phyloP scores from a whole-genome alignment of 2,797 vertebrate genomes.

The Protosalanx chinensis region DNA sequence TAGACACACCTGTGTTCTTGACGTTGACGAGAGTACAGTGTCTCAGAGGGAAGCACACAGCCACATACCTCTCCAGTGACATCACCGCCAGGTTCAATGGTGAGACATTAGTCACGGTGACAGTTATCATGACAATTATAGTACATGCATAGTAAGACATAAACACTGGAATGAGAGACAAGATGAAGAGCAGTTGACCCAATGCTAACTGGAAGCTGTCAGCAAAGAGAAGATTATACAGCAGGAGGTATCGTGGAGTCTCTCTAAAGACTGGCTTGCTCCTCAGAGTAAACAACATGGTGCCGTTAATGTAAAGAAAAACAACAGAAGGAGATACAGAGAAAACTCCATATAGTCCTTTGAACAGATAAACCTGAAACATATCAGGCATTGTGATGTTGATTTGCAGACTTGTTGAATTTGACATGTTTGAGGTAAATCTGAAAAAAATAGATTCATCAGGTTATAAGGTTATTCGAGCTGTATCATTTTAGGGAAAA shows the following conservation, averaged over 20 bases:
- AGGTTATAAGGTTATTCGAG: no score
- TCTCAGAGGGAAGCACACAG: slow-evolving; percentile 57
- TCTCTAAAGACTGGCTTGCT: slow-evolving; percentile 56
- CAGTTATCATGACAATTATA: slow-evolving; percentile 9
- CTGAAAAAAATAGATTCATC: not conserved
- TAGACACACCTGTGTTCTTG: slow-evolving; percentile 30
- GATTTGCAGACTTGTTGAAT: not conserved
- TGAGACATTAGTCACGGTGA: slow-evolving; percentile 30
- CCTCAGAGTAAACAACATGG: slow-evolving; percentile 51
- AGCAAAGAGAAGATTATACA: slow-evolving; percentile 51
- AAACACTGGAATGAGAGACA: not conserved
- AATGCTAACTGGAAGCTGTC: slow-evolving; percentile 49
- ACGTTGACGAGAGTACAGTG: slow-evolving; percentile 46
- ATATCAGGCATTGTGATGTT: not conserved
- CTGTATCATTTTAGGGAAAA: no score
- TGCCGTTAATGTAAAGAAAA: slow-evolving; percentile 52
- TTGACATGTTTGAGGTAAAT: not conserved
- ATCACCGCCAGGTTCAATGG: slow-evolving; percentile 65
- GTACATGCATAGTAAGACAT: slow-evolving; percentile 46
- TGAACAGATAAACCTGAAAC: not conserved
- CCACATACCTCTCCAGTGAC: slow-evolving; percentile 67
- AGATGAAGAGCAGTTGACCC: slow-evolving; percentile 33
- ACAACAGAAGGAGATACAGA: slow-evolving; percentile 17
- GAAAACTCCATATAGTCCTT: not conserved
- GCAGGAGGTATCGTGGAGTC: slow-evolving; percentile 54